Percentiles rank a stretch among this genome's conserved stretches.
These are phyloP conservation scores for Tortricodes alternella DNA, from an alignment of 2,888 invertebrate species.

Conservation along the genomic window DNA sequence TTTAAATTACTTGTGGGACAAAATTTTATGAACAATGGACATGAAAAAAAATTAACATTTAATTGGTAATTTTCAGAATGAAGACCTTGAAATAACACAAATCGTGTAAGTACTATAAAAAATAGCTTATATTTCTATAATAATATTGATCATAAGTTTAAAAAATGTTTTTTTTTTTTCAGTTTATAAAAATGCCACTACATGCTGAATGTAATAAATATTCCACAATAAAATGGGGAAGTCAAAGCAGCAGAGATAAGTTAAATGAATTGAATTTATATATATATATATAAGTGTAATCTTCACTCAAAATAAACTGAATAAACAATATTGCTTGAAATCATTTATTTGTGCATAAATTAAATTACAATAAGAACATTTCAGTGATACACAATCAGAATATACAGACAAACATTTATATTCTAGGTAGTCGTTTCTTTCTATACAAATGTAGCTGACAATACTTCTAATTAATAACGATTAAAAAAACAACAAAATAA, in stretches of 20 bases:
- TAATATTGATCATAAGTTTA: neutral
- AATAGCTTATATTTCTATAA: neutral
- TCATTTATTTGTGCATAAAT: constrained; percentile 25
- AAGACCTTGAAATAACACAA: constrained; percentile 27
- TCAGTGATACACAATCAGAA: constrained; percentile 1
- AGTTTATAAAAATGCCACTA: neutral
- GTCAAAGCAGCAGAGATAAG: neutral
- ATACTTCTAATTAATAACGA: constrained; percentile 12
- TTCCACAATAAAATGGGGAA: neutral
- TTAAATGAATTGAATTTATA: neutral
- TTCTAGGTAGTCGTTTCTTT: neutral
- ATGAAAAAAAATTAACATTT: too few relatives aligned
- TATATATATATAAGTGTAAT: neutral
- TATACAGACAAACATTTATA: constrained; percentile 24
- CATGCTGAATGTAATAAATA: neutral
- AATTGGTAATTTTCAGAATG: constrained; percentile 47
- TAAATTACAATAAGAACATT: constrained; percentile 24
- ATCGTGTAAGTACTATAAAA: neutral
- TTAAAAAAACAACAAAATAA: too few relatives aligned
- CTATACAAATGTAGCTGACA: neutral
- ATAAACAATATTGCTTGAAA: neutral
- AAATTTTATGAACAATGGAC: too few relatives aligned
- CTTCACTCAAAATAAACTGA: neutral
- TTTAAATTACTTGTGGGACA: constrained; percentile 27
- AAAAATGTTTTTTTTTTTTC: neutral